Percentiles rank a stretch among this genome's conserved stretches.
phyloP scores from a whole-genome alignment of 2,888 invertebrate species.

The Phytoseiulus persimilis region DNA sequence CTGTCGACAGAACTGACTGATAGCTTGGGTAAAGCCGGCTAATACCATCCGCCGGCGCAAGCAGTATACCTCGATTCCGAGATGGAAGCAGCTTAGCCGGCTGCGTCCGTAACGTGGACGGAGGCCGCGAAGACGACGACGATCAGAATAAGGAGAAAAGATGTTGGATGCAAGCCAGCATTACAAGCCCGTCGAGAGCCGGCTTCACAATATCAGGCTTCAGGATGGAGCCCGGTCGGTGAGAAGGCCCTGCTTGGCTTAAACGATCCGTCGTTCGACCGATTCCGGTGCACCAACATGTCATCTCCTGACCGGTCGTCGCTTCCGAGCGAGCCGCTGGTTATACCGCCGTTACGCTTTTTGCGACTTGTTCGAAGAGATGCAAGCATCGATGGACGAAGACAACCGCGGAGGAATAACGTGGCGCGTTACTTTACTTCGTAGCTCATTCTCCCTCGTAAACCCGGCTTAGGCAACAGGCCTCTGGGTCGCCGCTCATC shows the following conservation, averaged over 20 bases:
- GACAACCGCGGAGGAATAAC: not conserved
- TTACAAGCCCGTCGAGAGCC: not conserved
- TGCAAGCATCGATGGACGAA: not conserved
- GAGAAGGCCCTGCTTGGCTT: too few relatives aligned
- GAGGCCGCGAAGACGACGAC: not conserved
- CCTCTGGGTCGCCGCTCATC: not conserved
- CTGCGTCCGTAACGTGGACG: not conserved
- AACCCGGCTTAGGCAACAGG: not conserved
- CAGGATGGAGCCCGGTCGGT: too few relatives aligned
- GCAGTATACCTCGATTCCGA: not conserved
- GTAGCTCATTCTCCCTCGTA: not conserved
- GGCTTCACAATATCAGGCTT: not conserved
- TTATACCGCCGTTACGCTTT: not conserved
- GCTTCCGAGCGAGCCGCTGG: too few relatives aligned
- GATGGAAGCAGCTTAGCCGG: not conserved
- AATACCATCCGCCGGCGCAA: not conserved
- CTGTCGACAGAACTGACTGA: not conserved
- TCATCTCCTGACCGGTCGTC: too few relatives aligned
- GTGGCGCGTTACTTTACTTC: not conserved
- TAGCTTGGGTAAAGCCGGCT: not conserved
- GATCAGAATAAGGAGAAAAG: not conserved
- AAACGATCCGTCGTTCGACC: too few relatives aligned
- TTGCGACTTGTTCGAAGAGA: not conserved
- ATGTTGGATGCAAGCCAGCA: not conserved
- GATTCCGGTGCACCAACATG: too few relatives aligned